Evolutionary conservation across 2,113 vertebrate genomes (phyloP), one percentile per base, ranked within the genome.

Genomic region (Rattus rattus): DNA sequence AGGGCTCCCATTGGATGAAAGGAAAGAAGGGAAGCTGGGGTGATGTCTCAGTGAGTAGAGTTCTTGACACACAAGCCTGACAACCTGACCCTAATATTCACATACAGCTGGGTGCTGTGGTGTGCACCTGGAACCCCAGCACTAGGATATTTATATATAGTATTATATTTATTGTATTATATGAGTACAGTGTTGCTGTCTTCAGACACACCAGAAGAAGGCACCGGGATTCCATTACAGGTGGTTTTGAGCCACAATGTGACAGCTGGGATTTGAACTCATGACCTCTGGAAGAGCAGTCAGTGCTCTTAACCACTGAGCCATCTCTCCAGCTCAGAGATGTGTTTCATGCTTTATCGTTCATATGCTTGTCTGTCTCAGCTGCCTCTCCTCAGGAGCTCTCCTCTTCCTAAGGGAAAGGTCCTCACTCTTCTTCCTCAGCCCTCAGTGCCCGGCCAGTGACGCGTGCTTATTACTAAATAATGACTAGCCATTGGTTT

Each of bases 321-420:
- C 65, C 65, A 67, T 67, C 65, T 67, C 28, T 67, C 65, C 28
- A 56, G 39, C 26, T 3, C 7, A 3, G n/a, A 84, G 36, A 63
- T 16, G 22, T 63, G 36, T 72, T 84, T 97, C 24, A 87, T 54
- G 10, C 91, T 90, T 73, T 79, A 72, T 85, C 59, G 47, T 39
- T 56, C n/a, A n/a, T 43, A 43, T 30, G 4, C 79, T 83, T 43
- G 14, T 59, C 49, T 84, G 39, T 12, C n/a, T 2, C 16, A 14
- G 8, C 36, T 6, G 33, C 63, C 84, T 24, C 33, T 63, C 19
- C 24, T 3, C 24, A 36, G 30, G 49, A 69, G 76, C 33, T 11
- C 14, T 20, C 63, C 56, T 69, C 33, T 86, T 39, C 47, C 24
- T 49, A 59, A 96, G 52, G 47, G 14, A 9, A 49, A 33, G 39